Evolutionary conservation across 1,140 invertebrate genomes (phyloP).

Genomic region (Cotesia vestalis): DNA sequence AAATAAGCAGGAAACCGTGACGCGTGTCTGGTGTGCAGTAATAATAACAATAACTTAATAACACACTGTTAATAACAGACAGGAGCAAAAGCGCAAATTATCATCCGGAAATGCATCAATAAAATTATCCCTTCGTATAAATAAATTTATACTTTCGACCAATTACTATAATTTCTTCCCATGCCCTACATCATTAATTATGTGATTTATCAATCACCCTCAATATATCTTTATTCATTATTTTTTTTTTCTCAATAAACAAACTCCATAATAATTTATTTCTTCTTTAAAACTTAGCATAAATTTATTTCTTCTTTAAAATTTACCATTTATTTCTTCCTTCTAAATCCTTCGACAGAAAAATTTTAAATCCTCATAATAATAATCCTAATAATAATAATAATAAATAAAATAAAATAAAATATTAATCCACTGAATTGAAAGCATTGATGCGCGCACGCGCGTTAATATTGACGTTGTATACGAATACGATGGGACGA

Average conservation of each 20-base stretch:
- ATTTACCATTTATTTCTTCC: too few relatives aligned
- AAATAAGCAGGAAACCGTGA: slow-evolving; percentile 15
- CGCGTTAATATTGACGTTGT: slow-evolving; percentile 59
- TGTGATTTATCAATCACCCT: too few relatives aligned
- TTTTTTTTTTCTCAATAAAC: background rate
- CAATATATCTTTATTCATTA: too few relatives aligned
- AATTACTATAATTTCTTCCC: too few relatives aligned
- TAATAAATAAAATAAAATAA: slow-evolving; percentile 1
- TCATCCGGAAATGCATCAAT: slow-evolving; percentile 6
- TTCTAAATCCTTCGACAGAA: too few relatives aligned
- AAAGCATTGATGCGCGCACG: slow-evolving; percentile 48
- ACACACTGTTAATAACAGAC: background rate
- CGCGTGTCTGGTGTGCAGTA: background rate
- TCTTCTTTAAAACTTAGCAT: background rate
- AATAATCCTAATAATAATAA: background rate
- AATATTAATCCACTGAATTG: slow-evolving; percentile 1
- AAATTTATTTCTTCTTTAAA: background rate
- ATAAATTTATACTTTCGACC: background rate
- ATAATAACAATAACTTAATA: too few relatives aligned
- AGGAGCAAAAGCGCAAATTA: slow-evolving; percentile 10
- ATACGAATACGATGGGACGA: slow-evolving; percentile 22
- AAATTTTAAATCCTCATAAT: too few relatives aligned
- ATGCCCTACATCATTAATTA: too few relatives aligned
- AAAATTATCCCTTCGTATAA: background rate
- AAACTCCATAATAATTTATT: background rate